Percentiles rank a stretch among this genome's conserved stretches.
These are phyloP conservation scores for Torymus tubicola DNA, from an alignment of 2,888 invertebrate species.

Conservation along the genomic window DNA sequence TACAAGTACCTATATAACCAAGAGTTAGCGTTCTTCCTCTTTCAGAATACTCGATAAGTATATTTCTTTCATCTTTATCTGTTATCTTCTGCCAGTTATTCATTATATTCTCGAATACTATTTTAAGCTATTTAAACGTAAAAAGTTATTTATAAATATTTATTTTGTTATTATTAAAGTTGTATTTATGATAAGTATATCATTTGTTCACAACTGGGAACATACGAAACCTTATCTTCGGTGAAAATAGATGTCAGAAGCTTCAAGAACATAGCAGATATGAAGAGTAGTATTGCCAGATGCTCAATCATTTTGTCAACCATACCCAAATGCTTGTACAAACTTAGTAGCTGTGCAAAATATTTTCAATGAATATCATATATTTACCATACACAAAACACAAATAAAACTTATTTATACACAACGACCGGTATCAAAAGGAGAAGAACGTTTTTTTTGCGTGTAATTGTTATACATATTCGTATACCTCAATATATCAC, in stretches of 20 bases:
- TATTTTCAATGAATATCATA: too few relatives aligned
- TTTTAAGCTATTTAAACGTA: constrained; percentile 1
- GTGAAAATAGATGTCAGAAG: background rate
- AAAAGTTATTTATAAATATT: background rate
- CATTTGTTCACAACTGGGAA: too few relatives aligned
- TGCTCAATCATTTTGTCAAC: constrained; percentile 12
- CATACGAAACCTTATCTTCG: background rate
- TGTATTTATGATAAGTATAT: too few relatives aligned
- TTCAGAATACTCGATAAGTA: constrained; percentile 30
- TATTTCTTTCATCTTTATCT: background rate
- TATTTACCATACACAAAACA: too few relatives aligned
- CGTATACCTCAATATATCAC: too few relatives aligned
- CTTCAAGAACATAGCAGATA: background rate
- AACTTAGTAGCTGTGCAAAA: too few relatives aligned
- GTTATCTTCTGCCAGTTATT: constrained; percentile 13
- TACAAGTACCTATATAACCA: constrained; percentile 1
- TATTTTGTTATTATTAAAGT: background rate
- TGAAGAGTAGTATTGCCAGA: background rate
- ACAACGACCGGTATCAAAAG: too few relatives aligned
- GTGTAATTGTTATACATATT: too few relatives aligned
- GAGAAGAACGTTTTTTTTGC: too few relatives aligned
- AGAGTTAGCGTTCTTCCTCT: constrained; percentile 17
- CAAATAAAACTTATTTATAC: too few relatives aligned
- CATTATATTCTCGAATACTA: background rate
- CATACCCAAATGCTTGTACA: too few relatives aligned